These are phyloP conservation scores for Anthonomus grandis DNA, from an alignment of 1,140 invertebrate species.

Conservation along the genomic window DNA sequence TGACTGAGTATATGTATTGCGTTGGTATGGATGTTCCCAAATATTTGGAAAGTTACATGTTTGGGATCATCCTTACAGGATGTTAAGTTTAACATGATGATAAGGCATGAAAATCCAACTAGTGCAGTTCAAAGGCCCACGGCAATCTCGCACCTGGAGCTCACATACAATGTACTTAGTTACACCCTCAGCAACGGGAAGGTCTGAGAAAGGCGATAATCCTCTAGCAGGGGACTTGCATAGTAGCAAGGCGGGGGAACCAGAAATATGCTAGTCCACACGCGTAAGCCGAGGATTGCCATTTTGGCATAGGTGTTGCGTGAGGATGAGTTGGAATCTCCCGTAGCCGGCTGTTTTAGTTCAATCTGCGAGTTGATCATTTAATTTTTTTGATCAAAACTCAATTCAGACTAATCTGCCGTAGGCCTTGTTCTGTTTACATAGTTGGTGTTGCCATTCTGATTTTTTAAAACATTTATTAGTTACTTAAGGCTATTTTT, in stretches of 20 bases:
- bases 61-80: too few species aligned
- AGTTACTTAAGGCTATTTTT: background rate
- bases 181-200: constrained; percentile 56
- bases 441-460: background rate
- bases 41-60: too few species aligned
- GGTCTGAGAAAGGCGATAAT: constrained; percentile 56
- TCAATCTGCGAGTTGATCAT: constrained; percentile 55
- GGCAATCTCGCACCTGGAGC: constrained; percentile 57
- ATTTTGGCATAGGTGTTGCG: constrained; percentile 37
- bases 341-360: constrained; percentile 56
- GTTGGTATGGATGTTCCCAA: too few species aligned
- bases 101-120: background rate
- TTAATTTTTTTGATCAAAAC: constrained; percentile 48
- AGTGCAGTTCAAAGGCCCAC: constrained; percentile 38
- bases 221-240: constrained; percentile 54
- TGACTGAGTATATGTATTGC: too few species aligned
- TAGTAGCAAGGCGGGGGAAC: constrained; percentile 54
- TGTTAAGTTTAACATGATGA: background rate
- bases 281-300: constrained; percentile 37
- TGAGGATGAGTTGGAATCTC: constrained; percentile 53
- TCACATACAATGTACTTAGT: constrained; percentile 54
- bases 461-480: constrained; percentile 5
- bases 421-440: constrained; percentile 42
- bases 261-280: constrained; percentile 51
- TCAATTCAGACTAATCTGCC: constrained; percentile 62